Base-by-base conservation (phyloP, 2,113 vertebrate genomes). In the Tragelaphus scriptus region DNA sequence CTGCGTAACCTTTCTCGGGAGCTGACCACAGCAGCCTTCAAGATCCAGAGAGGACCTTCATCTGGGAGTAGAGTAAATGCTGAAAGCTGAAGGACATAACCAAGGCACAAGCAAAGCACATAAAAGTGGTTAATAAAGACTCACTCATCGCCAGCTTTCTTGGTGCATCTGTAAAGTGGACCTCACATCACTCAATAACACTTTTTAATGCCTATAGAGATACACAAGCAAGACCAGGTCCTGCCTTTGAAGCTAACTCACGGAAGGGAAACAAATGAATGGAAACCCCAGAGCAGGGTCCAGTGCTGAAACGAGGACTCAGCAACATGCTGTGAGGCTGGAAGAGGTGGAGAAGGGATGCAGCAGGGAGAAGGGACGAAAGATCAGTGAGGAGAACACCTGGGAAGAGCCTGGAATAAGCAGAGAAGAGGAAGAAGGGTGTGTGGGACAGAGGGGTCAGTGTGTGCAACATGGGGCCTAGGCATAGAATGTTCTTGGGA, bases 331-430 rank as follows among this genome's bases (percentile, higher is more conserved):
- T 1, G 2, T n/a, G 79, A 32, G 90, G 26, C 21, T 30, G 71
- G 4, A 47, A 10, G 1, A 10, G 7, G 28, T 3, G 5, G 36
- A 2, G 3, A 0, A 17, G 53, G 44, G 32, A 47, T 6, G 26
- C 44, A 7, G n/a, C 19, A 1, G 12, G 17, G 1, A 19, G 32
- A 71, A 26, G 47, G 36, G 47, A 30, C 0, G 53, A 28, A 9
- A 25, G 59, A 13, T 14, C 13, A 8, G 28, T 30, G 47, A n/a
- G 40, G 58, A 14, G 6, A 63, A 63, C 4, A 8, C 32, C 49
- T 3, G 8, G 81, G 6, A 68, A 56, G 44, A 30, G 68, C 32
- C 16, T 23, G 25, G 49, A 80, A 5, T 5, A 13, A 3, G 56
- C 40, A 55, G 8, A 44, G 51, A 51, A 51, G 47, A 85, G 13